Conservation (phyloP, 2,797 vertebrate species). For the Molossus alvarezi region DNA sequence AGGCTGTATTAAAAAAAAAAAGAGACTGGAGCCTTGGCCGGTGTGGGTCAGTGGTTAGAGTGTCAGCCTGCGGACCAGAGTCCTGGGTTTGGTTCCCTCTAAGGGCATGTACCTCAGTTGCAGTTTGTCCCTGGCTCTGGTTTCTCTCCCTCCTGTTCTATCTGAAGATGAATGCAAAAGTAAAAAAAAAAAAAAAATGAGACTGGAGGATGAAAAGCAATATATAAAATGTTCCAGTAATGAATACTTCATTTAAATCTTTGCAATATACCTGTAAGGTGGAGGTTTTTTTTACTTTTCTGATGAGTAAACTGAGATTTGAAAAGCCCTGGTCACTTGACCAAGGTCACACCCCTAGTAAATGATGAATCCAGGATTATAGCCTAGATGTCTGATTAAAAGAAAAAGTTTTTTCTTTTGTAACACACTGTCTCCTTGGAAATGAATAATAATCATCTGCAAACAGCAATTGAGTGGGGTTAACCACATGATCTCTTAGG, state of each 20-base stretch:
- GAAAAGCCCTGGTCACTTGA: not conserved
- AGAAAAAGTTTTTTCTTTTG: not conserved
- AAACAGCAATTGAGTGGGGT: not conserved
- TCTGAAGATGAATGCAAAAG: too few species aligned
- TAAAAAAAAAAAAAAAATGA: not conserved
- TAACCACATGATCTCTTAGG: not conserved
- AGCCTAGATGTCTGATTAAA: not conserved
- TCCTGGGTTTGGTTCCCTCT: too few species aligned
- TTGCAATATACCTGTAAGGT: not conserved
- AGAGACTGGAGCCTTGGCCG: too few species aligned
- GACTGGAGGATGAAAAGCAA: not conserved
- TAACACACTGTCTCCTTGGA: not conserved
- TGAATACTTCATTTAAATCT: constrained; percentile 28
- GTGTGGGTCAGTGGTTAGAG: too few species aligned
- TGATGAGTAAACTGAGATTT: not conserved
- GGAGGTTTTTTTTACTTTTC: constrained; percentile 64
- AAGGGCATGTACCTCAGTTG: too few species aligned
- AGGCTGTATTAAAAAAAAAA: not conserved
- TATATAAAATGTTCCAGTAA: not conserved
- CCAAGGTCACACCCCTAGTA: not conserved
- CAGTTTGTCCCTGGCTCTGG: too few species aligned
- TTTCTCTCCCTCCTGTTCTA: too few species aligned
- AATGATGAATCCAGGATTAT: not conserved
- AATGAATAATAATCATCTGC: constrained; percentile 30
- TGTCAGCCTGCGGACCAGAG: too few species aligned